A percentile compares a stretch with the other conserved stretches of the same genome.
Evolutionary conservation across 2,888 invertebrate genomes (phyloP).

Genomic region (Orthonevra nobilis): DNA sequence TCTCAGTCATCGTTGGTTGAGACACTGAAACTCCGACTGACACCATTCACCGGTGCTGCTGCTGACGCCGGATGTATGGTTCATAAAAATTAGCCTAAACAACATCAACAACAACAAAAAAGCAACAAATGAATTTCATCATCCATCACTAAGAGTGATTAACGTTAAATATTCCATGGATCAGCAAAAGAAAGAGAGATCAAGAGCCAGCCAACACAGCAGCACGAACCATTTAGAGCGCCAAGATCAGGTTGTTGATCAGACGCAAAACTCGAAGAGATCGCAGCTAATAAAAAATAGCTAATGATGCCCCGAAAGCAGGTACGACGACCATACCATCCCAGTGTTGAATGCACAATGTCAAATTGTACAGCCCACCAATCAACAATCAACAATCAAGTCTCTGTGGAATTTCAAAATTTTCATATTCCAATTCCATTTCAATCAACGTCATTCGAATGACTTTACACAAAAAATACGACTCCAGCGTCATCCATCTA

Average conservation of each 20-base stretch:
- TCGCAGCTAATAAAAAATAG: constrained; percentile 64
- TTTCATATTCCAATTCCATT: constrained; percentile 69
- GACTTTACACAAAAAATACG: constrained; percentile 55
- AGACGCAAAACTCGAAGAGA: constrained; percentile 64
- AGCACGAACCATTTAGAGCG: constrained; percentile 36
- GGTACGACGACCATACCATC: constrained; percentile 11
- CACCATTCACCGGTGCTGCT: constrained; percentile 42
- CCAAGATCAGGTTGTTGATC: constrained; percentile 59
- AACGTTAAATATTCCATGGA: constrained; percentile 70
- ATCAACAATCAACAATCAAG: constrained; percentile 61
- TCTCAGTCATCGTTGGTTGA: constrained; percentile 30
- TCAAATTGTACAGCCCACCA: constrained; percentile 69
- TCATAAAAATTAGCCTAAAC: constrained; percentile 60
- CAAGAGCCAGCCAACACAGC: no score
- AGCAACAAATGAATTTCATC: constrained; percentile 65
- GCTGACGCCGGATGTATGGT: constrained; percentile 61
- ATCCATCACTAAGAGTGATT: constrained; percentile 70
- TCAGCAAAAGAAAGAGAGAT: constrained; percentile 50
- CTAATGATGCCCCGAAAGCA: constrained; percentile 67
- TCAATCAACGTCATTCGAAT: constrained; percentile 68
- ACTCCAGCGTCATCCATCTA: constrained; percentile 52
- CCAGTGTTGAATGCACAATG: constrained; percentile 69
- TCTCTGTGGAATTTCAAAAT: constrained; percentile 50
- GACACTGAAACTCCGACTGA: constrained; percentile 37
- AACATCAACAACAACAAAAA: constrained; percentile 45